Conservation (phyloP, 2,113 vertebrate genomes). For the Sinocyclocheilus anophthalmus region DNA sequence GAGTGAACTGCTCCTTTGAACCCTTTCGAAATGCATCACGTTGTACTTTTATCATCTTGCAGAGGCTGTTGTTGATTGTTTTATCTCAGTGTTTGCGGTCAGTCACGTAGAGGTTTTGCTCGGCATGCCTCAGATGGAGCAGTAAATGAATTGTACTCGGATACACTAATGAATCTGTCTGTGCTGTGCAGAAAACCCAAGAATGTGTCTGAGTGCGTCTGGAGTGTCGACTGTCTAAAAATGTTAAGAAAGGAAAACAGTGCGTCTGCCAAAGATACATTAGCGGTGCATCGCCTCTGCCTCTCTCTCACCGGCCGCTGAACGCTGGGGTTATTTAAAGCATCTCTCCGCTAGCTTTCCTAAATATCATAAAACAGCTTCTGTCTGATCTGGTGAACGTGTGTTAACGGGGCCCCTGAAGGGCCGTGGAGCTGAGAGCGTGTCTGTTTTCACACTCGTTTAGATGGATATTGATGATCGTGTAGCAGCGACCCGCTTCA, state of each 20-base stretch:
- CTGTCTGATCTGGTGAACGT: conserved; percentile 46
- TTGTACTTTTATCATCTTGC: neutral
- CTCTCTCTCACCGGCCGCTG: conserved; percentile 58
- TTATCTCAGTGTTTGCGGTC: neutral
- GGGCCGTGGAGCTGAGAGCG: conserved; percentile 11
- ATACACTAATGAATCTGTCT: conserved; percentile 32
- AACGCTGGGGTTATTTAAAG: conserved; percentile 69
- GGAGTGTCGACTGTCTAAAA: conserved; percentile 60
- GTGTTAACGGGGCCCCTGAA: neutral
- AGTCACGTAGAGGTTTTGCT: neutral
- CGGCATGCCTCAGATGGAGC: neutral
- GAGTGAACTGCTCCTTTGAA: too few relatives aligned
- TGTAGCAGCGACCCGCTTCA: too few relatives aligned
- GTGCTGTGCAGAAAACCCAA: conserved; percentile 59
- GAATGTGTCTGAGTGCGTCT: conserved; percentile 68
- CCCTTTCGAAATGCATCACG: too few relatives aligned
- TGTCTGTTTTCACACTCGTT: neutral
- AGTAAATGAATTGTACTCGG: neutral
- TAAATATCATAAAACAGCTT: conserved; percentile 64
- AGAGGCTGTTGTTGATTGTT: neutral
- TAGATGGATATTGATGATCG: too few relatives aligned
- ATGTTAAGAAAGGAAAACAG: conserved; percentile 69
- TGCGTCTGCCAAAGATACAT: conserved; percentile 62
- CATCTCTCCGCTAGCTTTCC: conserved; percentile 20
- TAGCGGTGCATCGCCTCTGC: conserved; percentile 57